Conservation (phyloP, 2,113 vertebrate species). For the Proteles cristata region DNA sequence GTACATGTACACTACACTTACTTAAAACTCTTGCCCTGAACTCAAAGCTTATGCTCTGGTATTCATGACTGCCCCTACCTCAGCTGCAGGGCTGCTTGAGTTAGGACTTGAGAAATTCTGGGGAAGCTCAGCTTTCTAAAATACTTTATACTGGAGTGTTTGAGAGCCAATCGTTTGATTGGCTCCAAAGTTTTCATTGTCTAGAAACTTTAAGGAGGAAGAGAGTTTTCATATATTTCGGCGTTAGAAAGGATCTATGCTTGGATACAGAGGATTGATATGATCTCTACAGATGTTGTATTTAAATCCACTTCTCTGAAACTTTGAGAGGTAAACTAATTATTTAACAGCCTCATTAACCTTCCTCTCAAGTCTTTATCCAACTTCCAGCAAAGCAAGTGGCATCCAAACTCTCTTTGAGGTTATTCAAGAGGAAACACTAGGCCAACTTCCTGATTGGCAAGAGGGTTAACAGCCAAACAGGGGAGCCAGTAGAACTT, state of each 20-base stretch:
- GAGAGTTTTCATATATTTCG: neutral
- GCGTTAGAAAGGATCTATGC: neutral
- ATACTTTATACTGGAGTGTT: constrained; percentile 15
- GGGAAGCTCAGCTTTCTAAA: neutral
- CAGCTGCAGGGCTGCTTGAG: neutral
- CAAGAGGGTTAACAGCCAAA: neutral
- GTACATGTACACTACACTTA: no score
- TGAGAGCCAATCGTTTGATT: constrained; percentile 14
- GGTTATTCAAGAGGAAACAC: no score
- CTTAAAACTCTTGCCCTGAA: no score
- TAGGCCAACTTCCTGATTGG: no score
- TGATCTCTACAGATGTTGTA: neutral
- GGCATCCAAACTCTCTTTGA: no score
- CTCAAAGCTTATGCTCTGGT: no score
- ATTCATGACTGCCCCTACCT: no score
- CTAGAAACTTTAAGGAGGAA: no score
- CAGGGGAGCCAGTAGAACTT: neutral
- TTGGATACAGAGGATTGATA: neutral
- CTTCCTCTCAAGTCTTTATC: neutral
- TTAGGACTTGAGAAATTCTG: constrained; percentile 19
- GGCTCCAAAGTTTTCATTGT: no score
- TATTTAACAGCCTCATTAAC: neutral
- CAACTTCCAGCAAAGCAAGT: no score
- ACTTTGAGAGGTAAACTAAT: constrained; percentile 13
- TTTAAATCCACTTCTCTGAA: constrained; percentile 19